Conservation (phyloP, 2,113 vertebrate species). For the Larimichthys crocea region DNA sequence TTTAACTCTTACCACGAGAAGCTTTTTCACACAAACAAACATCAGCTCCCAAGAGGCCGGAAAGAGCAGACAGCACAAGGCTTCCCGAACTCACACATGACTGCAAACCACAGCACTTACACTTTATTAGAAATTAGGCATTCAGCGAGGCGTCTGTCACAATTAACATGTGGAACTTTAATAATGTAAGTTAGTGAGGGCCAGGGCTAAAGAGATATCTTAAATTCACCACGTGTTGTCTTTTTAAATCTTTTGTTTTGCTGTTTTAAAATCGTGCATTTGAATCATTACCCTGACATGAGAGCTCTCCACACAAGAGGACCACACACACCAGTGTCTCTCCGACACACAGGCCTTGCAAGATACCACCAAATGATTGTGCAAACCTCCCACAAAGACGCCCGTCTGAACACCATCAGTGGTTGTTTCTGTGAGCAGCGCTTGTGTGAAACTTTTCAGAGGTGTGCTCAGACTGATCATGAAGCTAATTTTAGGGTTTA, state of each 20-base stretch:
- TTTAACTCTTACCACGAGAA: background rate
- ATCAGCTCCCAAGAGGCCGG: constrained; percentile 21
- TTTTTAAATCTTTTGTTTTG: background rate
- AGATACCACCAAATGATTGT: background rate
- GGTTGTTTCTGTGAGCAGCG: background rate
- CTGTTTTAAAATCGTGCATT: background rate
- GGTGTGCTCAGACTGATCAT: background rate
- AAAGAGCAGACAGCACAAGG: constrained; percentile 19
- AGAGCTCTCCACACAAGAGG: background rate
- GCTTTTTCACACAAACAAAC: constrained; percentile 24
- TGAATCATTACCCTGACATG: background rate
- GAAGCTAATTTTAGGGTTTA: background rate
- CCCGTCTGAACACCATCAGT: background rate
- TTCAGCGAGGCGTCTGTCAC: constrained; percentile 6
- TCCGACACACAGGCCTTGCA: background rate
- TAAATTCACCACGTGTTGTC: background rate
- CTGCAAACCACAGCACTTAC: constrained; percentile 37
- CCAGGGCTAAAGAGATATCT: background rate
- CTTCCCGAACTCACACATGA: constrained; percentile 53
- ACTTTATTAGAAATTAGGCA: constrained; percentile 32
- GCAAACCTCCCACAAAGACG: background rate
- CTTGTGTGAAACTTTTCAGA: background rate
- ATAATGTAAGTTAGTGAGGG: background rate
- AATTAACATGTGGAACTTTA: background rate
- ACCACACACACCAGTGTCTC: background rate